Evolutionary conservation across 2,888 invertebrate species (phyloP).

Genomic region (Diarsia mendica): DNA sequence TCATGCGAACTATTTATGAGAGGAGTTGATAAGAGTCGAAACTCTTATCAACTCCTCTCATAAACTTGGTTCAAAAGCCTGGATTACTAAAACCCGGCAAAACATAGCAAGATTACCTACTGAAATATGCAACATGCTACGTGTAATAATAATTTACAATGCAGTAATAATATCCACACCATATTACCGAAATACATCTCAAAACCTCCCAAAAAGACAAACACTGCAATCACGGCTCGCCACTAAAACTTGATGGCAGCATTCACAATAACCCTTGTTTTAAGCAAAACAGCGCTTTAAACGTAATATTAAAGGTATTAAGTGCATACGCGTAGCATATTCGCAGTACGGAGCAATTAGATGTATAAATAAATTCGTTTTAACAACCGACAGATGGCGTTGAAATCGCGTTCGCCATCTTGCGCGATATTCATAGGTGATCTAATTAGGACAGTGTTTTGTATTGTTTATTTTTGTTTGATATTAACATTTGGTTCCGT

Average conservation of each 20-base stretch:
- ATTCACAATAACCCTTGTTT: conserved; percentile 81
- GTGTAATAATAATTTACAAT: no score
- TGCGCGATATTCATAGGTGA: conserved; percentile 85
- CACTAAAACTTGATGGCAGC: conserved; percentile 83
- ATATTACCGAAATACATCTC: conserved; percentile 2
- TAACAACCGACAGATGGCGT: conserved; percentile 88
- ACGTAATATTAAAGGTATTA: conserved; percentile 86
- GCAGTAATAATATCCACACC: background rate
- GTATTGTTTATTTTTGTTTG: conserved; percentile 79
- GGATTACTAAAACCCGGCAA: background rate
- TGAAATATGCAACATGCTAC: background rate
- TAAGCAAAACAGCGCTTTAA: conserved; percentile 83
- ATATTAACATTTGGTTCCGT: conserved; percentile 65
- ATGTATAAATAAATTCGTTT: conserved; percentile 88
- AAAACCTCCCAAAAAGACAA: conserved; percentile 67
- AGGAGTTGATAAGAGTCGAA: no score
- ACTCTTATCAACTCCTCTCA: no score
- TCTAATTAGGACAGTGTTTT: conserved; percentile 79
- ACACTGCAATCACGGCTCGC: conserved; percentile 69
- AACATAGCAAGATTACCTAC: background rate
- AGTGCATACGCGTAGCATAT: conserved; percentile 85
- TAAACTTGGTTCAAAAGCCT: background rate
- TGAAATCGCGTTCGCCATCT: conserved; percentile 81
- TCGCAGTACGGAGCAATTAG: conserved; percentile 85
- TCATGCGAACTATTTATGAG: background rate